Base-by-base conservation (phyloP, 2,113 vertebrate species). In the Ellobius talpinus region DNA sequence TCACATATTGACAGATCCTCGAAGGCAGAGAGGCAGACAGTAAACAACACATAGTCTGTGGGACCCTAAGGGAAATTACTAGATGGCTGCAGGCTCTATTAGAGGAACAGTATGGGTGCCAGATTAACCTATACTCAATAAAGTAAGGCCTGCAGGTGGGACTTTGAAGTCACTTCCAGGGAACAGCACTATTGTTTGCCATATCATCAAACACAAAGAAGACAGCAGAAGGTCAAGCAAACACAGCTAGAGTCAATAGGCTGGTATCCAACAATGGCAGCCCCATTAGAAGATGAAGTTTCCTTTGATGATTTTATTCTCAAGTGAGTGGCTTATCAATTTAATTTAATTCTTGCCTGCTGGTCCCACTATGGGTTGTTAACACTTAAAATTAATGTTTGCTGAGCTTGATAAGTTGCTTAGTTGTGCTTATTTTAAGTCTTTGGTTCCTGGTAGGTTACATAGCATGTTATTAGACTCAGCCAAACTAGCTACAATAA, bases 321-420 rank as follows among this genome's bases (percentile, higher is more conserved):
- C 85, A 89, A 89, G 16, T 93, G 89, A 65, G 61, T 93, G 63
- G 29, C 52, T 29, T 93, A 91, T 87, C 89, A 94, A 96, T 95
- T 96, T 84, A 93, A 97, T 93, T 96, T 87, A 93, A 97, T 93
- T 89, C 85, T n/a, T 94, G 74, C 79, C 79, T 94, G 88, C 61
- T 97, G 79, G 70, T 78, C 50, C 77, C 79, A 95, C 76, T 93
- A 88, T 92, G 65, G 13, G 58, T 74, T 89, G 77, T 96, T 96
- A 96, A 96, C 68, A 84, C 73, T 87, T 91, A 47, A 89, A 94
- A 96, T 91, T 95, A 95, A 94, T 91, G 90, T 96, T 93, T 95
- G 26, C 72, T 94, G 92, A 92, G 58, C 45, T n/a, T 90, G 24
- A 90, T 93, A 94, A 95, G 89, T 66, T 94, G 87, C 14, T 88